These are phyloP conservation scores for Hippolais icterina DNA, from an alignment of 2,113 vertebrate genomes.

Conservation along the genomic window DNA sequence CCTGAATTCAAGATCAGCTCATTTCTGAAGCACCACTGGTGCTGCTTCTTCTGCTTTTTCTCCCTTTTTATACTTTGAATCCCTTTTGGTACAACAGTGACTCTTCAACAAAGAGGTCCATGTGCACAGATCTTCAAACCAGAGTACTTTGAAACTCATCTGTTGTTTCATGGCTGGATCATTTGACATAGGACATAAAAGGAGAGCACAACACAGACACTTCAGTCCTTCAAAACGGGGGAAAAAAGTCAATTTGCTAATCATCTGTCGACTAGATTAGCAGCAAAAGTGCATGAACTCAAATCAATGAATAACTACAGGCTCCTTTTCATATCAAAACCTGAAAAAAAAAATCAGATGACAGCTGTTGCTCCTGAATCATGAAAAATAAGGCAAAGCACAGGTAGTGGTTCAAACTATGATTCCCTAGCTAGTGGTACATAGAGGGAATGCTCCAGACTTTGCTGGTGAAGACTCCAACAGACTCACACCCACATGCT, in stretches of 20 bases:
- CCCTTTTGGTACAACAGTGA: not conserved
- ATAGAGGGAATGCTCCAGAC: not conserved
- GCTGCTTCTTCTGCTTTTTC: not conserved
- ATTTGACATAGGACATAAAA: slow-evolving; percentile 38
- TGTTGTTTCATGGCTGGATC: slow-evolving; percentile 1
- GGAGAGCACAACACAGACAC: not conserved
- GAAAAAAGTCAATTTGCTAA: slow-evolving; percentile 41
- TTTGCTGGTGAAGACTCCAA: not conserved
- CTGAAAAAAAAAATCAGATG: not conserved
- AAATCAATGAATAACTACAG: slow-evolving; percentile 25
- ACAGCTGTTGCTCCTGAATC: not conserved
- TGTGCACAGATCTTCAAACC: not conserved
- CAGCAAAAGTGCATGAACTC: not conserved
- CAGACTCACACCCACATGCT: not conserved
- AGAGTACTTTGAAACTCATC: slow-evolving; percentile 4
- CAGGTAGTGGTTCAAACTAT: not conserved
- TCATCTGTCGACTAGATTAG: slow-evolving; percentile 31
- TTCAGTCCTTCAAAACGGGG: not conserved
- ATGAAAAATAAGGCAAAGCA: not conserved
- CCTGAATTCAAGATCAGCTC: not conserved
- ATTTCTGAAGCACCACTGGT: not conserved
- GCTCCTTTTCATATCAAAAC: slow-evolving; percentile 22
- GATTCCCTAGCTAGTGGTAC: not conserved
- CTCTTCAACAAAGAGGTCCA: not conserved
- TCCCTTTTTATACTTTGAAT: not conserved